A percentile compares a stretch with the other conserved stretches of the same genome.
Evolutionary conservation across 1,140 invertebrate species (phyloP).

Genomic region (Pissodes strobi): DNA sequence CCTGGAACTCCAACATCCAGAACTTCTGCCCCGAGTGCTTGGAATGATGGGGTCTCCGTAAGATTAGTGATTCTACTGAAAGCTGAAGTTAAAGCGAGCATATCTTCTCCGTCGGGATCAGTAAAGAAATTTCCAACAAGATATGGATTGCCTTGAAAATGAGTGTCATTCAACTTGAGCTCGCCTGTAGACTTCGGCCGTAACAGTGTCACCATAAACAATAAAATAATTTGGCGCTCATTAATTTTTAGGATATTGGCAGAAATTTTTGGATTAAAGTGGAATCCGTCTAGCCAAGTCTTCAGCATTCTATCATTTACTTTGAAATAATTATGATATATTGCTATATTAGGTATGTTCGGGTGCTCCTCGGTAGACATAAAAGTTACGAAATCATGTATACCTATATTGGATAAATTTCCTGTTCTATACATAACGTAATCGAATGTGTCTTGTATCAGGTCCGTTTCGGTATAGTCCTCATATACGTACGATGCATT

Average conservation of each 20-base stretch:
- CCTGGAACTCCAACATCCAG: conserved; percentile 65
- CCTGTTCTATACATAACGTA: conserved; percentile 38
- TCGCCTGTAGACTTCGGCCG: conserved; percentile 68
- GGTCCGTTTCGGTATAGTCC: conserved; percentile 30
- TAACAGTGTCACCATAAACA: conserved; percentile 67
- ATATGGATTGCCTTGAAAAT: conserved; percentile 66
- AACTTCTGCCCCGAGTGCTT: conserved; percentile 60
- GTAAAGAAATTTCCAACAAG: conserved; percentile 68
- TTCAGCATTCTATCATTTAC: conserved; percentile 33
- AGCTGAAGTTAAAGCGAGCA: conserved; percentile 46
- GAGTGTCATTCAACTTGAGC: conserved; percentile 60
- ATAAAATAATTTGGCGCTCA: conserved; percentile 21
- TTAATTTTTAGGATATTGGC: conserved; percentile 25
- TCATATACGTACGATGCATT: conserved; percentile 10
- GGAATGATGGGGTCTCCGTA: conserved; percentile 49
- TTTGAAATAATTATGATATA: conserved; percentile 40
- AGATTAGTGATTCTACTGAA: conserved; percentile 47
- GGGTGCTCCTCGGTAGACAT: conserved; percentile 27
- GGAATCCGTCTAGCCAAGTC: conserved; percentile 16
- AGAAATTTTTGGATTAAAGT: conserved; percentile 22
- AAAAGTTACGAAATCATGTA: conserved; percentile 37
- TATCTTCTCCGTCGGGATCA: conserved; percentile 54
- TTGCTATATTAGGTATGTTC: conserved; percentile 29
- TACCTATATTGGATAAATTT: conserved; percentile 30
- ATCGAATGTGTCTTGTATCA: conserved; percentile 36